Evolutionary conservation across 2,888 invertebrate genomes (phyloP).

Genomic region (Linyphia triangularis): DNA sequence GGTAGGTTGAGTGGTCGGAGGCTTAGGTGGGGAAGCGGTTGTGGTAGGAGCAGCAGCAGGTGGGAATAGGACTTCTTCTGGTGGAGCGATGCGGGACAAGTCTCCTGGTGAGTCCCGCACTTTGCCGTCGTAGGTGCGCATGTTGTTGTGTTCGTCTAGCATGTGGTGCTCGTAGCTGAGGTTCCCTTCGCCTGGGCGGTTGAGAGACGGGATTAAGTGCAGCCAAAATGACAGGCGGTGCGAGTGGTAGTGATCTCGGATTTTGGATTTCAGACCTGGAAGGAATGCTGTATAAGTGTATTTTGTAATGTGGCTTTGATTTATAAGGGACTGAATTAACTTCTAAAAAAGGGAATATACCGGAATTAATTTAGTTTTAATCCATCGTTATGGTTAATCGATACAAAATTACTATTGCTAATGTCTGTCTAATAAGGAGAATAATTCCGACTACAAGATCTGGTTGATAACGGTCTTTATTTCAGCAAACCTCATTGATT

Average conservation of each 20-base stretch:
- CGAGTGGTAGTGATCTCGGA: constrained; percentile 95
- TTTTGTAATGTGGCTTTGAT: too few relatives aligned
- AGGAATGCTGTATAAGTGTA: too few relatives aligned
- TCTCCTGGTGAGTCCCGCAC: constrained; percentile 81
- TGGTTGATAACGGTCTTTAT: too few relatives aligned
- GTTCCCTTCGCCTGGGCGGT: constrained; percentile 78
- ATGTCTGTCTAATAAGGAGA: too few relatives aligned
- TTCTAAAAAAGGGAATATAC: too few relatives aligned
- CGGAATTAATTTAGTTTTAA: too few relatives aligned
- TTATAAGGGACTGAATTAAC: too few relatives aligned
- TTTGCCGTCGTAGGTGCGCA: constrained; percentile 92
- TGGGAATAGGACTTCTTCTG: constrained; percentile 61
- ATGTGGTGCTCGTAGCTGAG: constrained; percentile 85
- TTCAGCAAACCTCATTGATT: too few relatives aligned
- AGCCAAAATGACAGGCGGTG: constrained; percentile 97
- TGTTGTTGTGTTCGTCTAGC: constrained; percentile 90
- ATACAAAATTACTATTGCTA: too few relatives aligned
- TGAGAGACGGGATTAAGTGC: constrained; percentile 92
- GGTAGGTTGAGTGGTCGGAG: constrained; percentile 18
- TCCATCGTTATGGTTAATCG: too few relatives aligned
- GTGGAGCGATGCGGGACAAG: not conserved
- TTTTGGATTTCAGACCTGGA: constrained; percentile 89
- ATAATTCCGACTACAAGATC: too few relatives aligned
- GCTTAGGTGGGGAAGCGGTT: not conserved
- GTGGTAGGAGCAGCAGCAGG: constrained; percentile 41